Evolutionary conservation across 2,888 invertebrate genomes (phyloP).

Genomic region (Thecophora atra): DNA sequence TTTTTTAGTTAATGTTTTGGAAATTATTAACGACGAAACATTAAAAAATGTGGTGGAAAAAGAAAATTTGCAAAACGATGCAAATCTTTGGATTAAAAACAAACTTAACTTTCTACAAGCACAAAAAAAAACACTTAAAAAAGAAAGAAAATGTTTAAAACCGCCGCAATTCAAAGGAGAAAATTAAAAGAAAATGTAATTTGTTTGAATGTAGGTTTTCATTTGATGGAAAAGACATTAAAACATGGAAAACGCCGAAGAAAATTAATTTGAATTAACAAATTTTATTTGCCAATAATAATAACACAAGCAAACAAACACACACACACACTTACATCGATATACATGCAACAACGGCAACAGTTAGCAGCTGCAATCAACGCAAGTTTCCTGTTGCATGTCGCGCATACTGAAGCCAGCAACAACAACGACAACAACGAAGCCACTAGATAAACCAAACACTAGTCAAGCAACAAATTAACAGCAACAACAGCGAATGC

Average conservation of each 20-base stretch:
- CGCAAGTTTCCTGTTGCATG: slow-evolving; percentile 23
- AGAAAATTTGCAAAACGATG: too few relatives aligned
- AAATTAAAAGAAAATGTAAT: neutral
- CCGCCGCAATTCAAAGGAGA: too few relatives aligned
- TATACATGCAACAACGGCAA: neutral
- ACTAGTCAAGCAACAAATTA: slow-evolving; percentile 19
- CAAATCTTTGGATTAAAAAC: too few relatives aligned
- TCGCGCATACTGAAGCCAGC: slow-evolving; percentile 25
- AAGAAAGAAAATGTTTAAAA: neutral
- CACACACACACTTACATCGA: neutral
- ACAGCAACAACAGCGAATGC: slow-evolving; percentile 42
- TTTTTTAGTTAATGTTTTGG: too few relatives aligned
- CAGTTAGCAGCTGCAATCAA: neutral
- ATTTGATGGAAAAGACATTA: neutral
- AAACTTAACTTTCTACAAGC: too few relatives aligned
- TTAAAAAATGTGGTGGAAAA: too few relatives aligned
- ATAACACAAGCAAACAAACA: neutral
- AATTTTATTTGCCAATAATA: slow-evolving; percentile 1
- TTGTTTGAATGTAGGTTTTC: neutral
- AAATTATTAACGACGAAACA: too few relatives aligned
- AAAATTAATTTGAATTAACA: slow-evolving; percentile 12
- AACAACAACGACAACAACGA: slow-evolving; percentile 25
- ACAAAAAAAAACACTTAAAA: neutral
- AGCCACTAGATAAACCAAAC: slow-evolving; percentile 34
- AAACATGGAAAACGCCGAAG: neutral